A percentile compares a stretch with the other conserved stretches of the same genome.
Evolutionary conservation across 2,888 invertebrate species (phyloP).

Genomic region (Ormyrus thymus): DNA sequence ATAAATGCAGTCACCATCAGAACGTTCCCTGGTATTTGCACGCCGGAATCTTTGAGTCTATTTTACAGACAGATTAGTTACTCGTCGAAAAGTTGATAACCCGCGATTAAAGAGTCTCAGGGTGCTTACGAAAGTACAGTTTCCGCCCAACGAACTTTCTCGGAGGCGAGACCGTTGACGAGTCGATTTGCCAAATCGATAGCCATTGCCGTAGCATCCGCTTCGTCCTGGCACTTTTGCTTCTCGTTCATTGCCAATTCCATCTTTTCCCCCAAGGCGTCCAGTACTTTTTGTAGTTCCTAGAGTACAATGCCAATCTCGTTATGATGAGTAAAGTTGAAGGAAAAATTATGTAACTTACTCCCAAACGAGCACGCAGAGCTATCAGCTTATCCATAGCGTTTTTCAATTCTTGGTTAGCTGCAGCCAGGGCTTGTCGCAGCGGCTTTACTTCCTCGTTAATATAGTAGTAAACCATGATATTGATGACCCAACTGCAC

Average conservation of each 20-base stretch:
- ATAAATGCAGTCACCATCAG: conserved; percentile 93
- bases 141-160: conserved; percentile 89
- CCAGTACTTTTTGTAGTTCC: conserved; percentile 87
- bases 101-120: no score
- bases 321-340: background rate
- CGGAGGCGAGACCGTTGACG: conserved; percentile 94
- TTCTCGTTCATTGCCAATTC: conserved; percentile 91
- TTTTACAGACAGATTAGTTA: no score
- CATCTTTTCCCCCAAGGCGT: conserved; percentile 86
- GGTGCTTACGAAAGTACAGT: conserved; percentile 73
- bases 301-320: conserved; percentile 63
- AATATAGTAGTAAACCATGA: conserved; percentile 91
- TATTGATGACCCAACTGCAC: conserved; percentile 96
- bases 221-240: conserved; percentile 93
- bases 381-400: conserved; percentile 87
- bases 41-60: conserved; percentile 83
- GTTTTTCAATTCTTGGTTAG: conserved; percentile 88
- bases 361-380: conserved; percentile 84
- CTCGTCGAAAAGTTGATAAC: no score
- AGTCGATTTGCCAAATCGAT: conserved; percentile 94
- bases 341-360: background rate
- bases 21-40: conserved; percentile 92
- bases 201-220: conserved; percentile 90
- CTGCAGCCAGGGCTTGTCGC: conserved; percentile 87
- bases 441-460: conserved; percentile 95